Evolutionary conservation across 1,140 invertebrate genomes (phyloP).

Genomic region (Asbolus verrucosus): DNA sequence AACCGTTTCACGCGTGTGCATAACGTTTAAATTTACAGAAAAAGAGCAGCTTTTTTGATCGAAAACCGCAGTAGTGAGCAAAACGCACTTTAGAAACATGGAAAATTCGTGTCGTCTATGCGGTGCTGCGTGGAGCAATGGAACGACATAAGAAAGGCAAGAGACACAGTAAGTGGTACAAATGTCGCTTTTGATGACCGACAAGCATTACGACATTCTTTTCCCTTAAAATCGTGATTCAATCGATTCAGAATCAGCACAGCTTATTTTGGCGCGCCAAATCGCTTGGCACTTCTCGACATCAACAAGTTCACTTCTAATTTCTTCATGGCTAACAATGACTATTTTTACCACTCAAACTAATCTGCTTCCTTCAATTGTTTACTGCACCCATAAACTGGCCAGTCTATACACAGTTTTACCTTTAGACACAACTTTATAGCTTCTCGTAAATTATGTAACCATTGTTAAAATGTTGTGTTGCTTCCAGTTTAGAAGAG

Average conservation of each 20-base stretch:
- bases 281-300: conserved; percentile 3
- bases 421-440: not conserved
- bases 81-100: conserved; percentile 21
- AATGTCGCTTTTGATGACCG: not conserved
- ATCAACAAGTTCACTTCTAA: conserved; percentile 8
- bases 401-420: not conserved
- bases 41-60: conserved; percentile 26
- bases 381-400: not conserved
- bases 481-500: not conserved
- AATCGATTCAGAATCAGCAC: not conserved
- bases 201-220: not conserved
- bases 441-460: conserved; percentile 19
- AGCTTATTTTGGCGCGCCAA: conserved; percentile 7
- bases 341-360: not conserved
- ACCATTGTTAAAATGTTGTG: no score
- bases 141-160: conserved; percentile 24
- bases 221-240: not conserved
- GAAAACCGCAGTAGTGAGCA: conserved; percentile 13
- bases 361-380: no score
- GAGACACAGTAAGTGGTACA: conserved; percentile 9
- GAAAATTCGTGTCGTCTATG: not conserved
- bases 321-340: not conserved
- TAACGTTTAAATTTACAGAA: conserved; percentile 9
- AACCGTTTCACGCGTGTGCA: conserved; percentile 50
- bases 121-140: conserved; percentile 24